Conservation (phyloP, 1,140 invertebrate genomes). For the Listronotus oregonensis region DNA sequence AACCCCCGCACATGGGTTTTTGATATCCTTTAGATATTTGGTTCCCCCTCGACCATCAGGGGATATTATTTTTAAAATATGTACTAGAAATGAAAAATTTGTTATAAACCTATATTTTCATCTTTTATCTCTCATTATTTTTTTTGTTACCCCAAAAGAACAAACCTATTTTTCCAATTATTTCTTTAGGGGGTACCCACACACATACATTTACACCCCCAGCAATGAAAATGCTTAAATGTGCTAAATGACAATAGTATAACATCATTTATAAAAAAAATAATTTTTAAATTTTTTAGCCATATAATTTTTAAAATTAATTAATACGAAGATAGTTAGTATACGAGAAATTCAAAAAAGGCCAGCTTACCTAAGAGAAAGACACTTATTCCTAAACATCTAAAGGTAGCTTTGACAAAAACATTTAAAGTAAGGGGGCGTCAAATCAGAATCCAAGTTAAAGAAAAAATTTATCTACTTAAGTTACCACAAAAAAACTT, state of each 20-base stretch:
- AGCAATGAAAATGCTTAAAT: conserved; percentile 31
- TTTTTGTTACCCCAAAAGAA: too few relatives aligned
- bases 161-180: too few relatives aligned
- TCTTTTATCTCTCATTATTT: too few relatives aligned
- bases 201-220: background rate
- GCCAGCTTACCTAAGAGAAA: conserved; percentile 3
- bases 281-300: conserved; percentile 6
- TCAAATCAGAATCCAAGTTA: too few relatives aligned
- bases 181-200: background rate
- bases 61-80: too few relatives aligned
- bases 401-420: conserved; percentile 36
- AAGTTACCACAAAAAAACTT: too few relatives aligned
- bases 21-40: too few relatives aligned
- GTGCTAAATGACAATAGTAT: conserved; percentile 30
- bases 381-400: conserved; percentile 9
- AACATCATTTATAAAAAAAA: conserved; percentile 36
- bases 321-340: conserved; percentile 23
- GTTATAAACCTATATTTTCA: too few relatives aligned
- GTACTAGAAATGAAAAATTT: too few relatives aligned
- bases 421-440: conserved; percentile 26
- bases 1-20: too few relatives aligned
- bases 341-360: conserved; percentile 14
- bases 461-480: too few relatives aligned
- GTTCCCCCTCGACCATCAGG: too few relatives aligned
- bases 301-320: conserved; percentile 9